Base-by-base conservation (phyloP, 2,797 vertebrate species). In the Myotis myotis region DNA sequence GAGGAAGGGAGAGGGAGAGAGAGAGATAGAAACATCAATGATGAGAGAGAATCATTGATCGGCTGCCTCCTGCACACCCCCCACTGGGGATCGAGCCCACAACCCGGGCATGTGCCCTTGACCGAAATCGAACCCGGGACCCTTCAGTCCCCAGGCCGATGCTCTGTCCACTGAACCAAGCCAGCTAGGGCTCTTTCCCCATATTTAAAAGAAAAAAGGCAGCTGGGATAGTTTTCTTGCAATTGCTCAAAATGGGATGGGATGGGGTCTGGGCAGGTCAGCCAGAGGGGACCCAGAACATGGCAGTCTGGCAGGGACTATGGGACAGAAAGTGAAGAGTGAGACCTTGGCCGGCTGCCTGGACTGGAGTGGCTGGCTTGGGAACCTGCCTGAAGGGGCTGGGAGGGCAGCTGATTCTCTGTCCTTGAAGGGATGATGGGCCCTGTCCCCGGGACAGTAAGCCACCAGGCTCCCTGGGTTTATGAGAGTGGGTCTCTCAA, bases 281-380 rank as follows among this genome's bases (percentile, higher is more conserved):
- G 47, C 80, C 20, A 16, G 78, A 70, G 49, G 72, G 41, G 49
- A 8, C 66, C 57, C 44, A 66, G 70, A 47, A 51, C 10, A 16
- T 9, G 13, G 92, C 12, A 38, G n/a, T 55, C 79, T 82, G 88
- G 66, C 20, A 70, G 49, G 68, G n/a, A 57, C 41, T 85, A 38
- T 87, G 87, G 49, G 92, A 81, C 60, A 36, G 28, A 88, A 82
- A 93, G 91, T 60, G 15, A 89, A 19, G 60, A 87, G 68, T 0
- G 38, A 86, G 84, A 57, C 28, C 16, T 84, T 93, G 92, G 62
- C 78, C 71, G 44, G 44, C 38, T 93, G 44, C 92, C 82, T 94
- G 70, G 80, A 7, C 53, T 64, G 17, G 74, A 92, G 83, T 9
- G 0, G 17, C 3, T 0, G 0, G 70, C 87, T 90, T 95, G 93